These are phyloP conservation scores for Dorcus parallelipipedus DNA, from an alignment of 2,888 invertebrate species.

Conservation along the genomic window DNA sequence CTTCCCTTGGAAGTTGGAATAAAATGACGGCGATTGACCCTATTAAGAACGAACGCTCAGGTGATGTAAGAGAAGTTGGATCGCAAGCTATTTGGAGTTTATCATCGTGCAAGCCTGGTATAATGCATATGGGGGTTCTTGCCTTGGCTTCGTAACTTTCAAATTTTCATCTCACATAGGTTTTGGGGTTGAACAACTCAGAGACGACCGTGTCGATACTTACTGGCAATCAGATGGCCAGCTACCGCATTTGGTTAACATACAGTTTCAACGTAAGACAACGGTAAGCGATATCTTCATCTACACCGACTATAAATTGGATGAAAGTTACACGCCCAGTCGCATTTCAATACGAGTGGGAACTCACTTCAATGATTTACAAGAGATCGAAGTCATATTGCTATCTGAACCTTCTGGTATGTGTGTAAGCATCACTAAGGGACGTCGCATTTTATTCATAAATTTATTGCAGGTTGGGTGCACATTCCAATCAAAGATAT, in stretches of 20 bases:
- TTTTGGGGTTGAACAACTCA: constrained; percentile 94
- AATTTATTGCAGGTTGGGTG: constrained; percentile 78
- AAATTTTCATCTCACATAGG: constrained; percentile 56
- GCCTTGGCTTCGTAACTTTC: constrained; percentile 8
- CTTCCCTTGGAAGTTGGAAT: background rate
- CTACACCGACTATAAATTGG: constrained; percentile 96
- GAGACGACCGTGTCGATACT: constrained; percentile 94
- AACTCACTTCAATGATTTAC: constrained; percentile 93
- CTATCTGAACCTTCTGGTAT: constrained; percentile 83
- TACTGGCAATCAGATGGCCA: constrained; percentile 99
- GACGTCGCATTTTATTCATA: no score
- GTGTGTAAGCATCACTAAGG: background rate
- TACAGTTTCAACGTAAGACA: constrained; percentile 93
- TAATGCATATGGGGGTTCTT: background rate
- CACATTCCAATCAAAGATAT: constrained; percentile 88
- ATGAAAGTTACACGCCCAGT: constrained; percentile 98
- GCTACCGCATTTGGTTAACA: constrained; percentile 94
- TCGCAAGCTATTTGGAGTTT: constrained; percentile 86
- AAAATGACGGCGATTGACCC: constrained; percentile 46
- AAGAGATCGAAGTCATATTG: constrained; percentile 92
- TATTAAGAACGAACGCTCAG: constrained; percentile 54
- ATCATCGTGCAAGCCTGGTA: constrained; percentile 96
- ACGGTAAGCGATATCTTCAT: constrained; percentile 94
- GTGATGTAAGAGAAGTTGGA: constrained; percentile 47
- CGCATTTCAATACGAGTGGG: constrained; percentile 90